Conservation (phyloP, 2,113 vertebrate species). For the Cervus canadensis region DNA sequence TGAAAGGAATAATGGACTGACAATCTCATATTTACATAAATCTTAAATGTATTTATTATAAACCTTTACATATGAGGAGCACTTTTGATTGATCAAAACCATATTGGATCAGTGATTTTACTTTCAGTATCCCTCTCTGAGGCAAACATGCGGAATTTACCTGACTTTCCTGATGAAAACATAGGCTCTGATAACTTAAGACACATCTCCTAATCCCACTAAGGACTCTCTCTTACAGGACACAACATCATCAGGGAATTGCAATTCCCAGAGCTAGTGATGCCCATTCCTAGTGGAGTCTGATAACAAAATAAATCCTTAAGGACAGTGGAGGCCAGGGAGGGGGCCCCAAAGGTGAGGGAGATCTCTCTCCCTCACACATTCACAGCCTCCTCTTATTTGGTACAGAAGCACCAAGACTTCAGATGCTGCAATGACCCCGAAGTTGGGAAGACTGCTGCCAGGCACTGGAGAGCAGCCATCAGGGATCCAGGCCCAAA, state of each 20-base stretch:
- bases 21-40: not conserved
- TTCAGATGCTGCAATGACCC: not conserved
- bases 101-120: not conserved
- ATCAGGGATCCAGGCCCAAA: not conserved
- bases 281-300: not conserved
- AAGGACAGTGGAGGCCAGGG: not conserved
- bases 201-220: not conserved
- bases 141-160: not conserved
- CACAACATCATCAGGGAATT: not conserved
- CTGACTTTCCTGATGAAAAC: constrained; percentile 15
- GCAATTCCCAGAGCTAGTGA: not conserved
- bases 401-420: not conserved
- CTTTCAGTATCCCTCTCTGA: constrained; percentile 17
- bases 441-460: not conserved
- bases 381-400: not conserved
- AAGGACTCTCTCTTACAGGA: not conserved
- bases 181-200: not conserved
- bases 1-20: not conserved
- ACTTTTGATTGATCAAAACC: not conserved
- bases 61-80: not conserved
- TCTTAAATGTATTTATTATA: not conserved
- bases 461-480: not conserved
- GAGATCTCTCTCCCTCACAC: not conserved
- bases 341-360: not conserved
- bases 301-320: not conserved